Percentiles rank a stretch among this genome's conserved stretches.
These are phyloP conservation scores for Lathamus discolor DNA, from an alignment of 2,113 vertebrate genomes.

Conservation along the genomic window DNA sequence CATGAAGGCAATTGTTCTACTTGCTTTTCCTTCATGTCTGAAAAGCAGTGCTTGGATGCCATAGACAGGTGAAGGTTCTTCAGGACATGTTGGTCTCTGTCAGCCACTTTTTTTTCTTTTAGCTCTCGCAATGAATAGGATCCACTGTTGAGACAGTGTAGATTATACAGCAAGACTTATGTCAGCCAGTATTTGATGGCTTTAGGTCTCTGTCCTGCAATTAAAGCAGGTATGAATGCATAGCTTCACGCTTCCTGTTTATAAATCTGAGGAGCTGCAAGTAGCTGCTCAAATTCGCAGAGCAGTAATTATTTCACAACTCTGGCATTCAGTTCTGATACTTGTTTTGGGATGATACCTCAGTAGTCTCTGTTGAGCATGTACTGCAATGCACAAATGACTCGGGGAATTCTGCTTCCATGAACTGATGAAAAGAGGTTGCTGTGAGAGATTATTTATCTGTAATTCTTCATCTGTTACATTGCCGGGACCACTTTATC, in stretches of 20 bases:
- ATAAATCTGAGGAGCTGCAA: constrained; percentile 33
- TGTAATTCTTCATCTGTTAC: background rate
- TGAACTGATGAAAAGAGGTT: background rate
- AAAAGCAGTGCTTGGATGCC: background rate
- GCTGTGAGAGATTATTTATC: background rate
- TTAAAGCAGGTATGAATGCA: constrained; percentile 53
- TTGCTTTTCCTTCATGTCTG: background rate
- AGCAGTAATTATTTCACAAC: constrained; percentile 63
- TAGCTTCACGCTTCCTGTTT: constrained; percentile 60
- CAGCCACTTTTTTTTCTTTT: background rate
- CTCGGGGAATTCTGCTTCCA: background rate
- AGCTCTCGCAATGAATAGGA: constrained; percentile 1
- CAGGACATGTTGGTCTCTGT: background rate
- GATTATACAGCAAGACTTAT: background rate
- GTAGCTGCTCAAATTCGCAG: background rate
- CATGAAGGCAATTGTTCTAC: rapidly evolving
- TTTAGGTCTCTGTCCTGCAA: constrained; percentile 34
- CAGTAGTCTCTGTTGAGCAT: background rate
- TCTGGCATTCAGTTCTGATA: background rate
- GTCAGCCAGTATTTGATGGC: constrained; percentile 37
- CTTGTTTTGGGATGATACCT: constrained; percentile 40
- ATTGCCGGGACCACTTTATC: background rate
- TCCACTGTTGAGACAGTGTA: background rate
- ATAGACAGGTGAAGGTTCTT: background rate
- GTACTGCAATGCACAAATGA: background rate